Percentiles rank a stretch among this genome's conserved stretches.
Evolutionary conservation across 2,113 vertebrate genomes (phyloP).

Genomic region (Trochalopteron elliotii): DNA sequence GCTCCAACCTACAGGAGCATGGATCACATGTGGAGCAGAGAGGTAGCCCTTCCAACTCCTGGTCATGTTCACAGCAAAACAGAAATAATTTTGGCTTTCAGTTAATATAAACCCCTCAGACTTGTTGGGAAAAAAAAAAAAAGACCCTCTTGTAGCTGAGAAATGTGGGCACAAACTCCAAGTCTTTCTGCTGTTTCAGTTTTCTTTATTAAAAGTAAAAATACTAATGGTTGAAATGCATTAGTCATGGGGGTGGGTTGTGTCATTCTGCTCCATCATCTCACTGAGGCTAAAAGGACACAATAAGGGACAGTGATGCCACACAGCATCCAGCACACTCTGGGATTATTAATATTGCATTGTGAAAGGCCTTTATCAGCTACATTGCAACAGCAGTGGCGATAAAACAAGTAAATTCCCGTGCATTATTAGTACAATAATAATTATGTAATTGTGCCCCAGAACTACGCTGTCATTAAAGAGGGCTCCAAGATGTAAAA

Average conservation of each 20-base stretch:
- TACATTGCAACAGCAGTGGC: background rate
- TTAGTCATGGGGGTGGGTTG: background rate
- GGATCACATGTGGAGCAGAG: background rate
- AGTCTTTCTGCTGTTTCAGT: background rate
- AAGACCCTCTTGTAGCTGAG: background rate
- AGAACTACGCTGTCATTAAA: background rate
- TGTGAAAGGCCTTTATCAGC: constrained; percentile 1
- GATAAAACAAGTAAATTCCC: background rate
- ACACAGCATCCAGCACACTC: background rate
- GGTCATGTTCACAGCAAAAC: background rate
- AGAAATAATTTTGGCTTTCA: background rate
- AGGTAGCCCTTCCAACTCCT: background rate
- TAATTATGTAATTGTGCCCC: background rate
- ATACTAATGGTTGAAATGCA: background rate
- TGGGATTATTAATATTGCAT: background rate
- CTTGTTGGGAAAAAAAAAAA: background rate
- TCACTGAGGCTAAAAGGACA: background rate
- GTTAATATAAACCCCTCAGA: background rate
- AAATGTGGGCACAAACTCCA: background rate
- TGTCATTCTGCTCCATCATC: background rate
- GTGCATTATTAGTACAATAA: background rate
- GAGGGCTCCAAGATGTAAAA: background rate
- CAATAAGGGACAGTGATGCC: background rate
- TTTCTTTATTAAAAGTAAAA: background rate
- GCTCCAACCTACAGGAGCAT: background rate